Conservation (phyloP, 2,888 invertebrate species). For the Lasioglossum leucozonium region DNA sequence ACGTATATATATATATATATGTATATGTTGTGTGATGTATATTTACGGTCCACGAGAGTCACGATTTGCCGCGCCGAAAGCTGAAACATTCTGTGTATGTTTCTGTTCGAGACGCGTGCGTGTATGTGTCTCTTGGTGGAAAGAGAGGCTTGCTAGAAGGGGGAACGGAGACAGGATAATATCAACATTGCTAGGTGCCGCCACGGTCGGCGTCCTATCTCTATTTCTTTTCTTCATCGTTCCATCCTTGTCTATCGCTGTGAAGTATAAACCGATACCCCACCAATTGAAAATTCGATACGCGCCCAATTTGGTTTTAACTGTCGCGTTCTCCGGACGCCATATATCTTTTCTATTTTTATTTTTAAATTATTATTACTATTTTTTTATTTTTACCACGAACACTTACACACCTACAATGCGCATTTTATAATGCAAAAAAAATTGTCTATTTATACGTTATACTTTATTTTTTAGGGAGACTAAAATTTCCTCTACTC, state of each 20-base stretch:
- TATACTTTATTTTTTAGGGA: slow-evolving; percentile 74
- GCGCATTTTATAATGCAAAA: background rate
- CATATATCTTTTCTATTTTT: background rate
- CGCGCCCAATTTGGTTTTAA: slow-evolving; percentile 24
- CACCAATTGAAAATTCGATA: slow-evolving; percentile 34
- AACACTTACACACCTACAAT: background rate
- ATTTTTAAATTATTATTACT: background rate
- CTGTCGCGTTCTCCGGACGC: background rate
- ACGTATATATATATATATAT: slow-evolving; percentile 9
- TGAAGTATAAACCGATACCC: slow-evolving; percentile 49
- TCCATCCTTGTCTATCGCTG: slow-evolving; percentile 46
- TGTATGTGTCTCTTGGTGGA: slow-evolving; percentile 20
- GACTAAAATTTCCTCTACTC: slow-evolving; percentile 82
- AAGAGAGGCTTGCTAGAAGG: slow-evolving; percentile 36
- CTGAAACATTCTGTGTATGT: slow-evolving; percentile 55
- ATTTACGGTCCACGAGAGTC: slow-evolving; percentile 63
- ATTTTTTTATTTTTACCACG: background rate
- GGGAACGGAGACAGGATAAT: slow-evolving; percentile 53
- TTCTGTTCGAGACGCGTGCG: slow-evolving; percentile 14
- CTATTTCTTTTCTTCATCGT: slow-evolving; percentile 63
- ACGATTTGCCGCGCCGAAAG: slow-evolving; percentile 73
- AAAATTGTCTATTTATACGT: background rate
- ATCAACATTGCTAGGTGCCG: slow-evolving; percentile 69
- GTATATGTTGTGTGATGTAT: slow-evolving; percentile 42
- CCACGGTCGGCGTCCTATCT: slow-evolving; percentile 73